phyloP scores from a whole-genome alignment of 2,797 vertebrate genomes.

The Muscicapa striata region DNA sequence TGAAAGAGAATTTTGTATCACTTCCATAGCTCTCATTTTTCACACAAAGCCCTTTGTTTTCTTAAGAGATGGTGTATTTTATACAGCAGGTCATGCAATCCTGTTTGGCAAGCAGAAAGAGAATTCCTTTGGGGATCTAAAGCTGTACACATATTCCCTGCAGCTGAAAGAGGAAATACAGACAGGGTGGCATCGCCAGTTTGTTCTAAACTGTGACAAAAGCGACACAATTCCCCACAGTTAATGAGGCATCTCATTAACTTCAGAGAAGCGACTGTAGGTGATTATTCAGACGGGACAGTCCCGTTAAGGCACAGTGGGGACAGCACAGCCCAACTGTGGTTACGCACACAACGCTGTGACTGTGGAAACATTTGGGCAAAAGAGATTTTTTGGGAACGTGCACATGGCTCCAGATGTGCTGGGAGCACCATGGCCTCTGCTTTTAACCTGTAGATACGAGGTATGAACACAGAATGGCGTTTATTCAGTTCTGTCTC shows the following conservation, averaged over 20 bases:
- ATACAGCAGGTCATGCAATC: background rate
- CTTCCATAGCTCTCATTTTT: background rate
- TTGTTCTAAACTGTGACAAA: accelerated
- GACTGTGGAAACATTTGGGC: background rate
- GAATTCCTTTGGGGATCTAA: background rate
- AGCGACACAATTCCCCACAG: background rate
- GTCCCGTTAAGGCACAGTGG: accelerated
- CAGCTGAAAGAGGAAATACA: background rate
- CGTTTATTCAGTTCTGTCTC: background rate
- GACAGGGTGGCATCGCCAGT: accelerated
- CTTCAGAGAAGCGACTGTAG: background rate
- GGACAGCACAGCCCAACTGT: accelerated
- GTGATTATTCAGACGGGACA: background rate
- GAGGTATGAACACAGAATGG: accelerated
- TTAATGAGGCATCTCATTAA: background rate
- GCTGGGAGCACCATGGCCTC: background rate
- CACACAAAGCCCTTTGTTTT: background rate
- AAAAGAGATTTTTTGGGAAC: background rate
- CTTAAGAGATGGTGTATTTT: background rate
- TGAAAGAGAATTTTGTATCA: background rate
- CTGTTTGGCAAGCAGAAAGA: background rate
- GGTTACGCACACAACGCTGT: accelerated
- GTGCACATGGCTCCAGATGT: background rate
- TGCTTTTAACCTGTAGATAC: accelerated
- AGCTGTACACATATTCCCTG: accelerated